Evolutionary conservation across 1,140 invertebrate genomes (phyloP).

Genomic region (Temnothorax curvispinosus): DNA sequence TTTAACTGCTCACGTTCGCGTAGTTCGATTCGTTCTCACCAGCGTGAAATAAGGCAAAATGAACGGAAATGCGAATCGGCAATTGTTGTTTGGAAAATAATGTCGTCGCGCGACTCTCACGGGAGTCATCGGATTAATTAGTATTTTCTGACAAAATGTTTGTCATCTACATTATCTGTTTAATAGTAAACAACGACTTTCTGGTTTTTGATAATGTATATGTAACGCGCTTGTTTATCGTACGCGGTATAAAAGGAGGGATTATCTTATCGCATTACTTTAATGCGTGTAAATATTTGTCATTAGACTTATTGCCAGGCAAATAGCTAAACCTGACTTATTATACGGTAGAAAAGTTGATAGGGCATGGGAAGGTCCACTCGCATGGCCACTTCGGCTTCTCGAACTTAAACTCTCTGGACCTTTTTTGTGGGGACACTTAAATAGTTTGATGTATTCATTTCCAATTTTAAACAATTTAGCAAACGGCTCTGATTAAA

Average conservation of each 20-base stretch:
- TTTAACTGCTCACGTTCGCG: constrained; percentile 54
- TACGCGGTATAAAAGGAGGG: background rate
- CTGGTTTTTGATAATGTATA: background rate
- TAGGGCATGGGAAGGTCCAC: background rate
- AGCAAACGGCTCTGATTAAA: background rate
- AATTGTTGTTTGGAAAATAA: background rate
- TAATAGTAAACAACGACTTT: constrained; percentile 6
- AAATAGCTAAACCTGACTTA: background rate
- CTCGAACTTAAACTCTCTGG: background rate
- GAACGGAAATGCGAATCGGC: background rate
- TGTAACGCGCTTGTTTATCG: background rate
- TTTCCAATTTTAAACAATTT: background rate
- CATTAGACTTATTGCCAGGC: background rate
- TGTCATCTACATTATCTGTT: background rate
- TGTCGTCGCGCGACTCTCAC: background rate
- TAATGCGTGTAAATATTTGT: constrained; percentile 29
- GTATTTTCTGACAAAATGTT: constrained; percentile 8
- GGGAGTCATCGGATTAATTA: constrained; percentile 1
- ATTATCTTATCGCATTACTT: constrained; percentile 28
- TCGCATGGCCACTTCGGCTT: background rate
- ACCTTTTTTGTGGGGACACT: background rate
- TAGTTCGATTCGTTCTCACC: constrained; percentile 13
- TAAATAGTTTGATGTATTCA: background rate
- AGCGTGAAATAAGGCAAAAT: constrained; percentile 28
- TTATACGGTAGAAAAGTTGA: background rate